Base-by-base conservation (phyloP, 1,140 invertebrate genomes). In the Hesperophylax magnus region DNA sequence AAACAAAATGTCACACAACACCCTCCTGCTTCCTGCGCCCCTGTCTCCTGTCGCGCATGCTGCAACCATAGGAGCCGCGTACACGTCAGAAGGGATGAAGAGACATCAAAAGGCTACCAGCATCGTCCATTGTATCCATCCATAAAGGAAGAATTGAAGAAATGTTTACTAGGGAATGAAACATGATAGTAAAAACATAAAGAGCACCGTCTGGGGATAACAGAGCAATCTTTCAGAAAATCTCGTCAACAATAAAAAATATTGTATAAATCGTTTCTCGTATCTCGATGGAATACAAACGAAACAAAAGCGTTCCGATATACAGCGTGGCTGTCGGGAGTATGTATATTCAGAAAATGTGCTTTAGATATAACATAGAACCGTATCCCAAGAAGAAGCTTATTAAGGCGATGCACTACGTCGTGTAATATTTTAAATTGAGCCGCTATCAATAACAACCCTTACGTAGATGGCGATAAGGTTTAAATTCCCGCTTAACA, bases 41-140 rank as follows among this genome's bases (percentile, higher is more conserved):
- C 69, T 65, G 54, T 56, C 47, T 76, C 65, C 67, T 76, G 47
- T 63, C 76, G 67, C 54, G 54, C 54, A 75, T 76, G 77, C 67
- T 79, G 27, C 63, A 39, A 65, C 20, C 60, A 18, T 20, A 47
- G 76, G 76, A 67, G 60, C 34, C 7, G 8, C 34, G 54, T 53
- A 52, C 27, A 53, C 56, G 20, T 17, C 22, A 71, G 52, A 8
- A n/a, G 31, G 60, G 65, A 60, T 31, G 56, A 31, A 77, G 76
- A 65, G 34, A 65, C 76, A 79, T 79, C 82, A 81, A 84, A 81
- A 77, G 79, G 69, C 79, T 77, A 65, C 78, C 79, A 76, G 79
- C 82, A 81, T 80, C 72, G 17, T 52, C 75, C 71, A 79, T 84
- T 84, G 80, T 84, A 67, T 24, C 53, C 78, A 77, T 81, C 80